Evolutionary conservation across 2,797 vertebrate genomes (phyloP).

Genomic region (Mus caroli): DNA sequence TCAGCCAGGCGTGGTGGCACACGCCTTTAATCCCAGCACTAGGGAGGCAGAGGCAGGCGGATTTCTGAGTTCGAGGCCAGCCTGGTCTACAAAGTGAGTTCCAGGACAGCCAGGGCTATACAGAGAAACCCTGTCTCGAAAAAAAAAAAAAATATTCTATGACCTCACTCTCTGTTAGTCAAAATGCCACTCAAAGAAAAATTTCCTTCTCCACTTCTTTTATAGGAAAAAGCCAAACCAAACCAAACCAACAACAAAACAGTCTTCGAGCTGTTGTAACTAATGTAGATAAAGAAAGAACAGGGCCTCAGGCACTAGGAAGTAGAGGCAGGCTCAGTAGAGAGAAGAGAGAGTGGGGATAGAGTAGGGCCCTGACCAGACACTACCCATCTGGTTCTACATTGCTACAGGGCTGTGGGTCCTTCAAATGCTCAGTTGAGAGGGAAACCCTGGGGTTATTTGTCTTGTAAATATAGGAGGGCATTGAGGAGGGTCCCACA

Average conservation of each 20-base stretch:
- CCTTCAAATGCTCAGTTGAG: neutral
- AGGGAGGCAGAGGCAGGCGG: too few relatives aligned
- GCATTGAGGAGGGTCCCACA: neutral
- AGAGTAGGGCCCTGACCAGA: neutral
- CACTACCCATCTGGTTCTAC: neutral
- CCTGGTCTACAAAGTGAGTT: too few relatives aligned
- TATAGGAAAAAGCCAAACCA: neutral
- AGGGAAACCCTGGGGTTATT: neutral
- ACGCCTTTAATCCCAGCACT: too few relatives aligned
- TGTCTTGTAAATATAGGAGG: neutral
- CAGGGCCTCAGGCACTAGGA: neutral
- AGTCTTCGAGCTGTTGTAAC: neutral
- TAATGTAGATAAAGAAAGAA: constrained; percentile 30
- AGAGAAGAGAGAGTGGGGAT: neutral
- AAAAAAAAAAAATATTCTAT: neutral
- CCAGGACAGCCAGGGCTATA: too few relatives aligned
- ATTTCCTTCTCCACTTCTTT: constrained; percentile 12
- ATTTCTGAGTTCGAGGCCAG: too few relatives aligned
- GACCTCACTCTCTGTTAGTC: neutral
- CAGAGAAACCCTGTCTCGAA: too few relatives aligned
- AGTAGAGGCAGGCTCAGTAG: neutral
- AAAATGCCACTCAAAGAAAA: constrained; percentile 18
- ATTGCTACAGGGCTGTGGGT: neutral
- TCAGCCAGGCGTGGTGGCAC: too few relatives aligned
- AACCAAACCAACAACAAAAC: neutral